Percentiles rank a stretch among this genome's conserved stretches.
Conservation (phyloP, 2,113 vertebrate genomes). For the Felis catus region DNA sequence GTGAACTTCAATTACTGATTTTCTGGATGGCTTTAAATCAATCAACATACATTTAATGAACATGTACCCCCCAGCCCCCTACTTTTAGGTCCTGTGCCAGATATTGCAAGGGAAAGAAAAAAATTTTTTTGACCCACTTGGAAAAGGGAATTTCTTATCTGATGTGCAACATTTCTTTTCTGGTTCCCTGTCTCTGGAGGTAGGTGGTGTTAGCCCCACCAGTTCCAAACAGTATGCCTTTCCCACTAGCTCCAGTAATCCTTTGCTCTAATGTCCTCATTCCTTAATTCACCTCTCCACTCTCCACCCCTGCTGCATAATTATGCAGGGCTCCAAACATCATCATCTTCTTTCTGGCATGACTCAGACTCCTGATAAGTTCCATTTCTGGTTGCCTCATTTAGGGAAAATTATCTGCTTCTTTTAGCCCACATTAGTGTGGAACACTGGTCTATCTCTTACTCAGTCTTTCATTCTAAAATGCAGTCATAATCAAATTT, state of each 20-base stretch:
- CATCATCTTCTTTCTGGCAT: slow-evolving; percentile 47
- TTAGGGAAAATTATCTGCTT: slow-evolving; percentile 57
- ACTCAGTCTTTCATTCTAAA: slow-evolving; percentile 55
- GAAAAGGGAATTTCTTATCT: not conserved
- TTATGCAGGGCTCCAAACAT: slow-evolving; percentile 19
- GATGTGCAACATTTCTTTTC: not conserved
- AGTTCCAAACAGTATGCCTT: not conserved
- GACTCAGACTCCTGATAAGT: slow-evolving; percentile 67
- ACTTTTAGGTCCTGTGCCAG: not conserved
- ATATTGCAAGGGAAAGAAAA: not conserved
- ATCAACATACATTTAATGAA: not conserved
- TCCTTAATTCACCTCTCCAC: not conserved
- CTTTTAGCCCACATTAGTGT: slow-evolving; percentile 48
- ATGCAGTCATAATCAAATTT: slow-evolving; percentile 7
- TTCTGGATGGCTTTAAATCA: slow-evolving; percentile 10
- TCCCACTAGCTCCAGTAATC: not conserved
- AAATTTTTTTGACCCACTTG: not conserved
- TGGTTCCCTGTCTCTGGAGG: not conserved
- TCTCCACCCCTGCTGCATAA: not conserved
- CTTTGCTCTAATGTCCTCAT: not conserved
- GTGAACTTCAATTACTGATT: not conserved
- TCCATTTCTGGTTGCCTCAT: slow-evolving; percentile 54
- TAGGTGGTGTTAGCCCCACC: not conserved
- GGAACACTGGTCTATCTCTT: slow-evolving; percentile 8
- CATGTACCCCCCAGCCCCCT: not conserved